Base-by-base conservation (phyloP, 2,888 invertebrate species). In the Emmelina monodactyla region DNA sequence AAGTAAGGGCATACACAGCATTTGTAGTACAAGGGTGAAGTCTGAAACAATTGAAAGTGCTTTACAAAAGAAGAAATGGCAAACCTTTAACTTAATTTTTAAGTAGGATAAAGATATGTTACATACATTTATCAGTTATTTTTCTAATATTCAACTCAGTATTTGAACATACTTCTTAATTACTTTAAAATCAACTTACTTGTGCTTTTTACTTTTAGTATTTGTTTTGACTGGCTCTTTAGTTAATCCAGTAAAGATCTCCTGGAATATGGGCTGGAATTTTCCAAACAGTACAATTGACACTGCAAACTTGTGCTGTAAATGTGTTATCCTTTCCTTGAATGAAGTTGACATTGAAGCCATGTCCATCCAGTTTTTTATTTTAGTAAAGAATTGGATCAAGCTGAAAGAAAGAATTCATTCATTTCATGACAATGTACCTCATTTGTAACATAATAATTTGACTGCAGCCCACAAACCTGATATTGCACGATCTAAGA, bases 291-390 rank as follows among this genome's bases (percentile, higher is more conserved):
- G 87, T n/a, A 94, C 90, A 49, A 91, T 91, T 1, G 97, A 93
- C 1, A 98, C 96, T 32, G 91, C 89, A 80, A 97, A 97, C 58
- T 93, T 95, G 37, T 90, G 85, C 56, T 97, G 92, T 38, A 97
- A 70, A 40, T 88, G 85, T 40, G 91, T 88, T 37, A 97, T 89
- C 65, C 91, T 91, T 31, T 86, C 84, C 40, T 89, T 83, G 59
- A 96, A 93, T 37, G 91, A 89, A 48, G 87, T 86, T 0, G 94
- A 86, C 70, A 95, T 84, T 44, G 88, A 88, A 1, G 94, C 89
- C 94, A 98, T 96, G 53, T 95, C 94, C 40, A 91, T 88, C 97
- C 97, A 99, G 57, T 89, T 89, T 60, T 92, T 91, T 55, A 96
- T 94, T 79, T 97, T 97, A 44, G 86, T 87, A 59, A 97, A 96